phyloP scores from a whole-genome alignment of 2,888 invertebrate species.

The Caenorhabditis virilis region DNA sequence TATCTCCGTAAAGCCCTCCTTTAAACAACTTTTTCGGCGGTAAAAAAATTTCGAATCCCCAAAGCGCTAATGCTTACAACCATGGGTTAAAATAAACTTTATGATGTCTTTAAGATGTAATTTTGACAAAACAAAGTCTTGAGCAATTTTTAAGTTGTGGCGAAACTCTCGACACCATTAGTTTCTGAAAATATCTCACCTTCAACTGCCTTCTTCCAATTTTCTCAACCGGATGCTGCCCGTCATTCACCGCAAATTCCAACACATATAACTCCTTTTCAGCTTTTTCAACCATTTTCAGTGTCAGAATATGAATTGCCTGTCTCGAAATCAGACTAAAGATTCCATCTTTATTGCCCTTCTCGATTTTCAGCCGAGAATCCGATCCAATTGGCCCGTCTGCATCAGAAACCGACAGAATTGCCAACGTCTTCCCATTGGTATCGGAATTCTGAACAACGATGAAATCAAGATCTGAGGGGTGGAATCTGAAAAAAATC shows the following conservation, averaged over 20 bases:
- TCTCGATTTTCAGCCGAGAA: conserved; percentile 9
- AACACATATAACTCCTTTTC: conserved; percentile 12
- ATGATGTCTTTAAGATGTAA: not conserved
- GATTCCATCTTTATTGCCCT: conserved; percentile 15
- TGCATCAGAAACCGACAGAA: conserved; percentile 37
- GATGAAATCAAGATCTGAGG: conserved; percentile 38
- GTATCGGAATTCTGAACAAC: conserved; percentile 33
- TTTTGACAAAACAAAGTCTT: conserved; percentile 19
- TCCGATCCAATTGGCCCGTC: conserved; percentile 28
- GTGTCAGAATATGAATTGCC: conserved; percentile 25
- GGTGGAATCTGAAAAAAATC: conserved; percentile 31
- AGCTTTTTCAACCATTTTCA: conserved; percentile 16
- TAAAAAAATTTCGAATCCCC: no score
- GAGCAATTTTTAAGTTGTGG: not conserved
- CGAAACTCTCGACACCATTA: no score
- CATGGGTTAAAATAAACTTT: no score
- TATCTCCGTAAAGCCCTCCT: no score
- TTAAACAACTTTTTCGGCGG: no score
- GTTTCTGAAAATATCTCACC: no score
- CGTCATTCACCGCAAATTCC: conserved; percentile 18
- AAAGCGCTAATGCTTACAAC: no score
- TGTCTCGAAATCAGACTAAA: conserved; percentile 22
- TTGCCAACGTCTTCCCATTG: conserved; percentile 41
- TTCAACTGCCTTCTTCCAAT: no score
- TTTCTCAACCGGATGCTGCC: conserved; percentile 10